These are phyloP conservation scores for Gymnopithys bicolor DNA, from an alignment of 2,797 vertebrate genomes.

Conservation along the genomic window DNA sequence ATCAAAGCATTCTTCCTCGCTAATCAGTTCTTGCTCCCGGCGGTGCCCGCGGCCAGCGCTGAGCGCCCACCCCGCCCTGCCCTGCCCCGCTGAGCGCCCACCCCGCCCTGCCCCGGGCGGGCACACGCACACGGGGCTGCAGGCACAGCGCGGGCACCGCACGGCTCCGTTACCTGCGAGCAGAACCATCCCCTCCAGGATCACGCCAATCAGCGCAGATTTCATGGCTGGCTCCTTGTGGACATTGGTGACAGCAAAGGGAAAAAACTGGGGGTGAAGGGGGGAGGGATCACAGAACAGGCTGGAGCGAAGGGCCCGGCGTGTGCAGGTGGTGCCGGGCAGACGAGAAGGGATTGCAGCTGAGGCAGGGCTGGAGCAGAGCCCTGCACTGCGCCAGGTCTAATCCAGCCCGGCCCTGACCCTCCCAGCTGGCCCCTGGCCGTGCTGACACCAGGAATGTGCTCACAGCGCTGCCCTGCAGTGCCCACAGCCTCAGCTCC, in stretches of 20 bases:
- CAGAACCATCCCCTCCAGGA: slow-evolving; percentile 73
- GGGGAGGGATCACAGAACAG: background rate
- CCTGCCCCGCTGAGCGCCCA: background rate
- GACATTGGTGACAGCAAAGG: slow-evolving; percentile 44
- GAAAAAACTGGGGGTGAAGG: slow-evolving; percentile 3
- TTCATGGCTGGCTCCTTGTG: slow-evolving; percentile 69
- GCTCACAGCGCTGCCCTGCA: background rate
- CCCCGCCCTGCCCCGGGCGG: background rate
- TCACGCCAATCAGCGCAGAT: slow-evolving; percentile 46
- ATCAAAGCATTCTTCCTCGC: background rate
- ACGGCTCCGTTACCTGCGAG: slow-evolving; percentile 76
- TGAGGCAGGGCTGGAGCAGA: slow-evolving; percentile 63
- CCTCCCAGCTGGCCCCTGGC: slow-evolving; percentile 87
- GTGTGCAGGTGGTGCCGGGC: slow-evolving; percentile 70
- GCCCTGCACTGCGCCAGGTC: slow-evolving; percentile 60
- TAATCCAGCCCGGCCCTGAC: slow-evolving; percentile 78
- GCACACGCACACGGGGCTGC: background rate
- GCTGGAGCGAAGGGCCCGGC: background rate
- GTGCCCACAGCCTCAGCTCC: background rate
- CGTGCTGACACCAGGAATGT: slow-evolving; percentile 85
- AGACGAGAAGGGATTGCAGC: slow-evolving; percentile 79
- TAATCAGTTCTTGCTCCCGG: background rate
- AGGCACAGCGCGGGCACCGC: too few relatives aligned
- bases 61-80: background rate
- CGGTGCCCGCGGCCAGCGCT: background rate